Base-by-base conservation (phyloP, 1,140 invertebrate species). In the Macrobrachium rosenbergii region DNA sequence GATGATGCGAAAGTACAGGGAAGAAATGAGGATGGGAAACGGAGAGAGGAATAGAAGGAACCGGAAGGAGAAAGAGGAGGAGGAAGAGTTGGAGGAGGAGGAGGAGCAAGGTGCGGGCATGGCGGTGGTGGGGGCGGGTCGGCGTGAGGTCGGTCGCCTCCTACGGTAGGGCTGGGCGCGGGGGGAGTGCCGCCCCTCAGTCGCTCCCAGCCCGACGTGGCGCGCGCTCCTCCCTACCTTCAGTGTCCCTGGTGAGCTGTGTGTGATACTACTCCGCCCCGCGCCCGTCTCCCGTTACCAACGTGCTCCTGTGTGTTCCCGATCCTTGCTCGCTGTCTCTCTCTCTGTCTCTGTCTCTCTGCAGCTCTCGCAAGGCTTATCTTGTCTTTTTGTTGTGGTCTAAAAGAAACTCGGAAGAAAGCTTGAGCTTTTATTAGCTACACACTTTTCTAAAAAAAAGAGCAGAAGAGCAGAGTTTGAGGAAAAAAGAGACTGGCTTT, bases 171-270 rank as follows among this genome's bases (percentile, higher is more conserved):
- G 37, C 37, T 14, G 28, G 62, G 59, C 69, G 82, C 58, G 21
- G 5, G 82, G 23, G 82, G 23, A n/a, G 72, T 28, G 59, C 62
- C 59, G 72, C 60, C 60, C 67, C 72, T 86, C 84, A 86, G 84
- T 86, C 43, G 76, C 77, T 80, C 77, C 52, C 45, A 81, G 84
- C 64, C 77, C 28, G 84, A 72, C 84, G 67, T 87, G 85, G 69
- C 72, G 69, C 69, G 59, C 82, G 72, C 82, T 62, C 82, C 67
- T 75, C 69, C 72, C 82, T 63, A 45, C 16, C 82, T 21, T 63
- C 82, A 62, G 82, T 81, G 72, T 76, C 73, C 67, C 60, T 81
- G 52, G 77, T 80, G 77, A 28, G 63, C 37, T 37, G 85, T 81
- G 77, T 21, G 77, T 63, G 23, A 43, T 45, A 58, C 59, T 67